phyloP scores from a whole-genome alignment of 1,140 invertebrate species.

The Lordiphosa stackelbergi region DNA sequence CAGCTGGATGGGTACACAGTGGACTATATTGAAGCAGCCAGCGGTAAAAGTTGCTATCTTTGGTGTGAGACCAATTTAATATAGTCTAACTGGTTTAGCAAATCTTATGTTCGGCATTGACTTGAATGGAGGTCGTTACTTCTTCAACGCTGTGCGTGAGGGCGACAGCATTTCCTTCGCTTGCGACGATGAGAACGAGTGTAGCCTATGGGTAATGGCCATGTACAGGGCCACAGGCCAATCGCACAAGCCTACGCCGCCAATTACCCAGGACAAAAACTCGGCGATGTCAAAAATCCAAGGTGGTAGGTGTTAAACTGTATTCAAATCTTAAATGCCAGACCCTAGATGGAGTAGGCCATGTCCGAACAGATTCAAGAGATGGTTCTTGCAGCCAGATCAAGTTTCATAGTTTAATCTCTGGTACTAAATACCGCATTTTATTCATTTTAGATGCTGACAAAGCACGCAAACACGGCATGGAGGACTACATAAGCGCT shows the following conservation, averaged over 20 bases:
- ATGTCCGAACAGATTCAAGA: too few species aligned
- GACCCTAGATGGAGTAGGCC: too few species aligned
- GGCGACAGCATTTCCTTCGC: constrained; percentile 98
- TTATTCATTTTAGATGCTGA: constrained; percentile 85
- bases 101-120: constrained; percentile 94
- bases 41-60: constrained; percentile 79
- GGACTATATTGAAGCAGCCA: constrained; percentile 97
- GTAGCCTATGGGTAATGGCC: constrained; percentile 99
- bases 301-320: constrained; percentile 78
- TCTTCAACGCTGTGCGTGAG: constrained; percentile 99
- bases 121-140: constrained; percentile 92
- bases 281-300: constrained; percentile 92
- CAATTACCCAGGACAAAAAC: constrained; percentile 91
- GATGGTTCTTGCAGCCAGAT: too few species aligned
- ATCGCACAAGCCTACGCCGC: constrained; percentile 98
- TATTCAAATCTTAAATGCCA: not conserved
- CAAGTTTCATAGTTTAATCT: too few species aligned
- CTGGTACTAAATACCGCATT: too few species aligned
- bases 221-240: constrained; percentile 99
- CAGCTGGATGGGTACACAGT: constrained; percentile 99
- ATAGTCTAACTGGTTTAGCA: constrained; percentile 79
- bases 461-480: constrained; percentile 96
- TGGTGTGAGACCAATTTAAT: not conserved
- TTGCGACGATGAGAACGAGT: constrained; percentile 98
- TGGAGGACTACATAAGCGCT: constrained; percentile 99